Evolutionary conservation across 2,797 vertebrate species (phyloP).

Genomic region (Spinus pinus): DNA sequence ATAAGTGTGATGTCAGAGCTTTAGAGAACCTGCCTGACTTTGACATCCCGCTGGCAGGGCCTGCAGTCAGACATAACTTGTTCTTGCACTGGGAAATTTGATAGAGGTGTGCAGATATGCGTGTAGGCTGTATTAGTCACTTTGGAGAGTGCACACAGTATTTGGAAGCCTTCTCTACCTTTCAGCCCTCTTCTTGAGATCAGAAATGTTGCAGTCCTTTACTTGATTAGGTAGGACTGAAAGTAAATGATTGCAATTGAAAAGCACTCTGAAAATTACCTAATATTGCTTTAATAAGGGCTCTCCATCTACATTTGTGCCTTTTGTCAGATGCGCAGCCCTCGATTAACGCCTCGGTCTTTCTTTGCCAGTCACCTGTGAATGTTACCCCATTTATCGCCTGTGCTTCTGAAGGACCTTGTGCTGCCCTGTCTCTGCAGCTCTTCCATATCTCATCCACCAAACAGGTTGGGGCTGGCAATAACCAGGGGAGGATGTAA

Average conservation of each 20-base stretch:
- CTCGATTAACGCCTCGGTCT: neutral
- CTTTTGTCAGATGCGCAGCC: neutral
- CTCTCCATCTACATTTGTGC: neutral
- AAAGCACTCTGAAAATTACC: neutral
- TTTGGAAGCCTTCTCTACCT: neutral
- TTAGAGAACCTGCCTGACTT: neutral
- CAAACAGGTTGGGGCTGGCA: neutral
- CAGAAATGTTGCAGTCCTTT: neutral
- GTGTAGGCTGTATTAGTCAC: neutral
- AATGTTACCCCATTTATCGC: neutral
- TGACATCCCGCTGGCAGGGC: neutral
- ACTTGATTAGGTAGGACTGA: neutral
- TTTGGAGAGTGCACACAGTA: neutral
- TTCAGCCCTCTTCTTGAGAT: neutral
- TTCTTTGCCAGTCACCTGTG: neutral
- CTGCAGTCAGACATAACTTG: neutral
- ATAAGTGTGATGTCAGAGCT: neutral
- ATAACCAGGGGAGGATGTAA: neutral
- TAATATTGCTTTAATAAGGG: constrained; percentile 17
- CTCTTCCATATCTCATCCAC: neutral
- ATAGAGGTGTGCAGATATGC: neutral
- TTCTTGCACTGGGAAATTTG: neutral
- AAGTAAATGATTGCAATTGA: neutral
- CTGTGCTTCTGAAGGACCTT: neutral
- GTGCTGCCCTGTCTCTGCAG: neutral